Evolutionary conservation across 2,113 vertebrate genomes (phyloP).

Genomic region (Cephalophus harveyi): DNA sequence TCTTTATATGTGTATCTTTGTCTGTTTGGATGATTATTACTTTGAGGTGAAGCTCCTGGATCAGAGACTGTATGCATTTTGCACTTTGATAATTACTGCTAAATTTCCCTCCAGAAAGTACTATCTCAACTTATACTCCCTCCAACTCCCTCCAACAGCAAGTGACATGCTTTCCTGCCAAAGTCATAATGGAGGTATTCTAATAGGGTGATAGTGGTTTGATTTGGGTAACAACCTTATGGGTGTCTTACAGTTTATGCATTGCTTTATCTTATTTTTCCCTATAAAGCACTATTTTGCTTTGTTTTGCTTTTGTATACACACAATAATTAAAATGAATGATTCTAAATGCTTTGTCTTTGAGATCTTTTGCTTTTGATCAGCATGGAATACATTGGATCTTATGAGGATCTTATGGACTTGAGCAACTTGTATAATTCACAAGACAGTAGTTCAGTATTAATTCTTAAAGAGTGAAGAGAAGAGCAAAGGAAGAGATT

Average conservation of each 20-base stretch:
- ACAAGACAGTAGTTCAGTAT: background rate
- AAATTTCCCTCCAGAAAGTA: background rate
- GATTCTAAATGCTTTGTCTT: background rate
- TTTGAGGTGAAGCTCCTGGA: background rate
- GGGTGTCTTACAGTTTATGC: background rate
- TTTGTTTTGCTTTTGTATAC: slow-evolving; percentile 16
- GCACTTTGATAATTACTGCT: background rate
- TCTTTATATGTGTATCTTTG: background rate
- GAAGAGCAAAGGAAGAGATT: background rate
- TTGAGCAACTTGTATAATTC: background rate
- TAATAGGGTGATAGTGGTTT: background rate
- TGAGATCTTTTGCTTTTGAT: background rate
- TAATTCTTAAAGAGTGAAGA: background rate
- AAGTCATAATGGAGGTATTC: background rate
- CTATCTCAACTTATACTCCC: background rate
- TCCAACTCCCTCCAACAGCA: background rate
- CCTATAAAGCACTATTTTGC: background rate
- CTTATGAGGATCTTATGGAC: background rate
- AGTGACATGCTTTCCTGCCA: background rate
- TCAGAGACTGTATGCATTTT: background rate
- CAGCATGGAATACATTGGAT: background rate
- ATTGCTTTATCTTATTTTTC: background rate
- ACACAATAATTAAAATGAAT: background rate
- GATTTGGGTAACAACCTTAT: background rate
- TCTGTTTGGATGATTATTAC: background rate